Evolutionary conservation across 2,797 vertebrate genomes (phyloP).

Genomic region (Enteromius anoplus): DNA sequence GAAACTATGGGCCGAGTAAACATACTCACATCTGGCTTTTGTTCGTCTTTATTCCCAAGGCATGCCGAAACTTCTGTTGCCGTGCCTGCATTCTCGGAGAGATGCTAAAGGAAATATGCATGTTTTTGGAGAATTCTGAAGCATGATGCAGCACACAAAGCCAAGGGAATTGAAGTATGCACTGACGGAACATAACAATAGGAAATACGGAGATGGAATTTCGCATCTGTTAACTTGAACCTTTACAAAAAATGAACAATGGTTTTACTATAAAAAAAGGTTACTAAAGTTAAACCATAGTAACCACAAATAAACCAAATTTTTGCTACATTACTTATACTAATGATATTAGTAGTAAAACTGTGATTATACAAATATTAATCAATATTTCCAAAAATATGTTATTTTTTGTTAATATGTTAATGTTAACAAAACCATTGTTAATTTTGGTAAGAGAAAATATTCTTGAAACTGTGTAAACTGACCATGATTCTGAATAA

Average conservation of each 20-base stretch:
- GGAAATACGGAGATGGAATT: background rate
- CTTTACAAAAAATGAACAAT: background rate
- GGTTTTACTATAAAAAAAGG: background rate
- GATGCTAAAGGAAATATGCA: constrained; percentile 48
- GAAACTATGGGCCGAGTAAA: constrained; percentile 71
- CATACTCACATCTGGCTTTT: constrained; percentile 74
- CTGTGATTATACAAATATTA: background rate
- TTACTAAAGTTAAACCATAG: background rate
- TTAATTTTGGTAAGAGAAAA: background rate
- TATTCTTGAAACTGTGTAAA: background rate
- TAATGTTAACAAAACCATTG: background rate
- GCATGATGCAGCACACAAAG: constrained; percentile 13
- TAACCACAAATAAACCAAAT: background rate
- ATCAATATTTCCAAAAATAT: background rate
- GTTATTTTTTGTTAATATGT: no score
- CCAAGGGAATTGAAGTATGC: constrained; percentile 1
- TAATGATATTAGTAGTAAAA: background rate
- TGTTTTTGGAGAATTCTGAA: constrained; percentile 22
- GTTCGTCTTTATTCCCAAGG: constrained; percentile 67
- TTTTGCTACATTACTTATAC: background rate
- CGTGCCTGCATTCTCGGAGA: constrained; percentile 67
- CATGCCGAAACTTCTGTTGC: constrained; percentile 67
- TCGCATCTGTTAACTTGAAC: background rate
- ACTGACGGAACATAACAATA: background rate
- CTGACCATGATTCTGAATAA: background rate